phyloP scores from a whole-genome alignment of 2,888 invertebrate species.

The Nomada lathburiana region DNA sequence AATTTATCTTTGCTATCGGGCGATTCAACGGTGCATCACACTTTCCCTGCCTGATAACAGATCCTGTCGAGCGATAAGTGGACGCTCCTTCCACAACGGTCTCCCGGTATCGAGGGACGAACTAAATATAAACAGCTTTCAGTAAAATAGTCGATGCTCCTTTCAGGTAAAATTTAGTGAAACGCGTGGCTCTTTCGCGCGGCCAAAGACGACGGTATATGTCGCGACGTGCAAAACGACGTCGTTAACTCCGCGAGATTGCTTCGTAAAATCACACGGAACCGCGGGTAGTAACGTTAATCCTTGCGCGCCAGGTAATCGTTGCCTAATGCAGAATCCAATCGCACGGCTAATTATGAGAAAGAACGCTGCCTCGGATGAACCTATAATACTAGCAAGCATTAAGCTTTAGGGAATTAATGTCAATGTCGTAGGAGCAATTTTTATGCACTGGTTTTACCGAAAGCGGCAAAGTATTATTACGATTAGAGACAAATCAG shows the following conservation, averaged over 20 bases:
- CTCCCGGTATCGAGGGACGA: conserved; percentile 23
- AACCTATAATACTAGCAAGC: conserved; percentile 9
- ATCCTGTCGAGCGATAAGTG: conserved; percentile 55
- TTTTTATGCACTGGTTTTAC: neutral
- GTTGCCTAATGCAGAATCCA: conserved; percentile 36
- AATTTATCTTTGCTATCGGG: conserved; percentile 62
- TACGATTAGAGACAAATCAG: no score
- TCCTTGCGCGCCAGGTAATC: conserved; percentile 34
- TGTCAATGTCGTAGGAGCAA: neutral
- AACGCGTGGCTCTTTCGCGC: conserved; percentile 41
- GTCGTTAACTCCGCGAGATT: conserved; percentile 65
- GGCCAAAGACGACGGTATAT: conserved; percentile 47
- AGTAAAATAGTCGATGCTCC: conserved; percentile 43
- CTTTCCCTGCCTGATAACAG: conserved; percentile 59
- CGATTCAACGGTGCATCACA: conserved; percentile 42
- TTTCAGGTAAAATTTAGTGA: conserved; percentile 61
- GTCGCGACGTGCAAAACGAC: conserved; percentile 50
- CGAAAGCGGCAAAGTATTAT: no score
- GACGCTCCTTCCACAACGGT: conserved; percentile 40
- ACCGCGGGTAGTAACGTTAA: conserved; percentile 49
- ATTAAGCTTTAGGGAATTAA: neutral
- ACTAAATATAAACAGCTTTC: conserved; percentile 50
- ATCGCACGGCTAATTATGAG: conserved; percentile 4
- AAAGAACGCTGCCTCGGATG: neutral
- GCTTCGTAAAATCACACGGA: conserved; percentile 63